These are phyloP conservation scores for Tridacna gigas DNA, from an alignment of 2,888 invertebrate genomes.

Conservation along the genomic window DNA sequence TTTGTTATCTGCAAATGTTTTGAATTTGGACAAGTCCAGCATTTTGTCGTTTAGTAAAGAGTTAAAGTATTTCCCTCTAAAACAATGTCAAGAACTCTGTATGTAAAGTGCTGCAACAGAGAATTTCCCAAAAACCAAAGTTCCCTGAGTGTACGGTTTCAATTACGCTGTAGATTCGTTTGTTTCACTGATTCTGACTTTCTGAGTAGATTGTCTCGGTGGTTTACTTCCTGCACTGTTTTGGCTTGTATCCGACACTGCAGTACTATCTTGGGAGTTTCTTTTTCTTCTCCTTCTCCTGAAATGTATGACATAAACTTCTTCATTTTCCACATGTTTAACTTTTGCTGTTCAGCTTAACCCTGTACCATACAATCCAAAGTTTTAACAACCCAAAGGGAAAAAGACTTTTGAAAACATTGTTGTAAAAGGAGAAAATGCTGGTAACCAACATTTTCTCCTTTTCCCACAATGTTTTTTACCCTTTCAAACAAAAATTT, in stretches of 20 bases:
- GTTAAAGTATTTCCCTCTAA: no score
- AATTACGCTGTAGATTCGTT: conserved; percentile 47
- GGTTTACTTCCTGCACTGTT: conserved; percentile 41
- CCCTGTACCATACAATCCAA: not conserved
- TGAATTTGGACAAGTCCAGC: no score
- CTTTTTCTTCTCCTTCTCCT: conserved; percentile 65
- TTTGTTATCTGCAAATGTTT: no score
- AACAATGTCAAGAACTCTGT: no score
- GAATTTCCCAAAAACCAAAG: no score
- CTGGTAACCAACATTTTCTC: not conserved
- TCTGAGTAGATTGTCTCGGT: conserved; percentile 55
- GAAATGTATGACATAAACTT: not conserved
- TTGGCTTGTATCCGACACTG: conserved; percentile 37
- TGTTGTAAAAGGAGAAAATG: not conserved
- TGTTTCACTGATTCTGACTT: conserved; percentile 56
- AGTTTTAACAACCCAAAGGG: not conserved
- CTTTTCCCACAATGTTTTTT: conserved; percentile 13
- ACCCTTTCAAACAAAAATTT: not conserved
- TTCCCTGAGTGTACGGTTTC: no score
- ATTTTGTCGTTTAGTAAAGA: no score
- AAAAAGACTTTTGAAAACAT: not conserved
- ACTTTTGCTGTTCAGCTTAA: not conserved
- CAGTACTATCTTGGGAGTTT: conserved; percentile 58
- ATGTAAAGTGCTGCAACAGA: no score
- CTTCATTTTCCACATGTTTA: not conserved